A percentile compares a stretch with the other conserved stretches of the same genome.
Conservation (phyloP, 53 echinoderm and acorn worm genomes). For the Echinarachnius parma region DNA sequence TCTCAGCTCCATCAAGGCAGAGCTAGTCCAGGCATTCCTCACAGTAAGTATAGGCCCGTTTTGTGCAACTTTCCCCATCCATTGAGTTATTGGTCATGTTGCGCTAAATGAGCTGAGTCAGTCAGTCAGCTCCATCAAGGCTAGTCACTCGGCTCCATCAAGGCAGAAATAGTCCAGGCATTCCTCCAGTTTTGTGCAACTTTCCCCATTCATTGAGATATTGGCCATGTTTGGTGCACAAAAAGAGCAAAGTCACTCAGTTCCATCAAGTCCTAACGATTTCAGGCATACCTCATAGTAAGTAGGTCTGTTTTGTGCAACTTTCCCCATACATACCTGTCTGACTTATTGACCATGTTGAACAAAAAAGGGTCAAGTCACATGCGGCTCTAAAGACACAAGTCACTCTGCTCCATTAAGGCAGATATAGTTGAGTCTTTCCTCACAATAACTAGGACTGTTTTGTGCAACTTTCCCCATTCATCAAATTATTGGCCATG, state of each 20-base stretch:
- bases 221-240: too few species aligned
- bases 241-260: too few species aligned
- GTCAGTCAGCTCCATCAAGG: too few species aligned
- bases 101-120: too few species aligned
- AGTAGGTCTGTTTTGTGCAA: too few species aligned
- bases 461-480: background rate
- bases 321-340: too few species aligned
- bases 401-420: constrained; percentile 77
- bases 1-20: constrained; percentile 82
- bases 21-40: constrained; percentile 86
- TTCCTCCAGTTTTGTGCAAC: background rate
- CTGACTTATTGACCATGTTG: too few species aligned
- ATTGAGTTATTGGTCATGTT: background rate
- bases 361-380: too few species aligned
- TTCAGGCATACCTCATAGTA: background rate
- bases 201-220: too few species aligned
- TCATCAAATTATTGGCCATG: background rate
- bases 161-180: background rate
- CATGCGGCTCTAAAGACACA: too few species aligned
- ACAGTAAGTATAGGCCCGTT: constrained; percentile 58
- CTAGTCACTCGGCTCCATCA: background rate
- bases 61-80: background rate
- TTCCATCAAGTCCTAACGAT: background rate
- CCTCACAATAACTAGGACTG: constrained; percentile 62
- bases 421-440: constrained; percentile 90